phyloP scores from a whole-genome alignment of 2,888 invertebrate genomes.

The Bruchidius siliquastri region DNA sequence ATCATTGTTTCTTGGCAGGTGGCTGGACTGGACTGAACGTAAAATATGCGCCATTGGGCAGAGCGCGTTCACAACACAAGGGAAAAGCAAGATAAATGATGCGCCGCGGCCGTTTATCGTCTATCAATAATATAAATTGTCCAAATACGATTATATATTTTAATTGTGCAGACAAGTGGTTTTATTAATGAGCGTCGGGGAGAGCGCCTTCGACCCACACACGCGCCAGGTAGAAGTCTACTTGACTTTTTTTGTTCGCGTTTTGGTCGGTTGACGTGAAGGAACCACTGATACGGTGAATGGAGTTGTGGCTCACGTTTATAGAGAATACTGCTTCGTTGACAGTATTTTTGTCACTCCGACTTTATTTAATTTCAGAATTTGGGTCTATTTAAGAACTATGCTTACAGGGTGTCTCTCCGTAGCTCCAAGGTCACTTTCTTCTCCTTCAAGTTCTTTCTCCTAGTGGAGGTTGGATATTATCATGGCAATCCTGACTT shows the following conservation, averaged over 20 bases:
- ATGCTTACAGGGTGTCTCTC: too few relatives aligned
- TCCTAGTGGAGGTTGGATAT: too few relatives aligned
- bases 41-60: slow-evolving; percentile 29
- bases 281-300: too few relatives aligned
- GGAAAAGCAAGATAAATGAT: slow-evolving; percentile 40
- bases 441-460: too few relatives aligned
- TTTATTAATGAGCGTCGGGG: slow-evolving; percentile 44
- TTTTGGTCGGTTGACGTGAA: neutral
- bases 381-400: too few relatives aligned
- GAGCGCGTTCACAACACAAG: slow-evolving; percentile 29
- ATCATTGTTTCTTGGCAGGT: slow-evolving; percentile 19
- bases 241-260: neutral
- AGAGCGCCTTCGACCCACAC: slow-evolving; percentile 39
- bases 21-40: slow-evolving; percentile 1
- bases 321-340: too few relatives aligned
- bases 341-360: too few relatives aligned
- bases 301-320: too few relatives aligned
- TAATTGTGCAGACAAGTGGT: slow-evolving; percentile 49
- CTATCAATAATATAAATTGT: slow-evolving; percentile 50
- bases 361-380: too few relatives aligned
- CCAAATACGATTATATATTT: slow-evolving; percentile 49
- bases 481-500: too few relatives aligned
- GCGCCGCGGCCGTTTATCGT: slow-evolving; percentile 40
- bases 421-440: too few relatives aligned
- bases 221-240: slow-evolving; percentile 34